Conservation (phyloP, 2,888 invertebrate genomes). For the Molorchus minor region DNA sequence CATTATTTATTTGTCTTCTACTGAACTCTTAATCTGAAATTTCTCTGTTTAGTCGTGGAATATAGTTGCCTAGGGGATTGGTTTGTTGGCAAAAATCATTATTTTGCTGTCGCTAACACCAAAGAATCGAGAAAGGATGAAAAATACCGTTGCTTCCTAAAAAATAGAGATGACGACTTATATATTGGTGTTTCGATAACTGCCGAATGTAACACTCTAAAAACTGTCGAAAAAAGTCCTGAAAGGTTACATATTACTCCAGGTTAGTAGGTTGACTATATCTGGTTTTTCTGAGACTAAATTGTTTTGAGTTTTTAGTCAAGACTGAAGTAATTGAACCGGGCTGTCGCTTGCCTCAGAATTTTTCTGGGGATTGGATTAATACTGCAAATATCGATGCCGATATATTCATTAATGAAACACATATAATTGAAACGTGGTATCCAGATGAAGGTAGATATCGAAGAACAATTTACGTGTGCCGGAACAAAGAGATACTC, state of each 20-base stretch:
- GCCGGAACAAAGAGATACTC: conserved; percentile 90
- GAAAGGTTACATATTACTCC: conserved; percentile 88
- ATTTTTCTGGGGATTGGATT: conserved; percentile 95
- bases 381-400: conserved; percentile 98
- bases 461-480: conserved; percentile 90
- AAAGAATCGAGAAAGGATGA: conserved; percentile 96
- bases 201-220: conserved; percentile 90
- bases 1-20: neutral
- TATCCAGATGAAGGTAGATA: conserved; percentile 92
- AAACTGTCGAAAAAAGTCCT: conserved; percentile 93
- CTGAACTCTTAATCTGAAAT: neutral
- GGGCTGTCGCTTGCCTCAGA: conserved; percentile 91
- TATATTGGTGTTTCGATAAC: conserved; percentile 93
- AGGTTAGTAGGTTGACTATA: conserved; percentile 63
- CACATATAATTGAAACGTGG: conserved; percentile 95
- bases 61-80: conserved; percentile 94
- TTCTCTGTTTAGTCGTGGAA: conserved; percentile 89
- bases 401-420: conserved; percentile 92
- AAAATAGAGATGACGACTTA: conserved; percentile 92
- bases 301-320: conserved; percentile 52
- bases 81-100: conserved; percentile 96
- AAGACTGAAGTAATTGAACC: conserved; percentile 91
- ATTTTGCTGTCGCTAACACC: conserved; percentile 96
- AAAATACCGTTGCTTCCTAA: conserved; percentile 92
- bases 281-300: neutral